phyloP scores from a whole-genome alignment of 2,797 vertebrate species.

The Chelmon rostratus region DNA sequence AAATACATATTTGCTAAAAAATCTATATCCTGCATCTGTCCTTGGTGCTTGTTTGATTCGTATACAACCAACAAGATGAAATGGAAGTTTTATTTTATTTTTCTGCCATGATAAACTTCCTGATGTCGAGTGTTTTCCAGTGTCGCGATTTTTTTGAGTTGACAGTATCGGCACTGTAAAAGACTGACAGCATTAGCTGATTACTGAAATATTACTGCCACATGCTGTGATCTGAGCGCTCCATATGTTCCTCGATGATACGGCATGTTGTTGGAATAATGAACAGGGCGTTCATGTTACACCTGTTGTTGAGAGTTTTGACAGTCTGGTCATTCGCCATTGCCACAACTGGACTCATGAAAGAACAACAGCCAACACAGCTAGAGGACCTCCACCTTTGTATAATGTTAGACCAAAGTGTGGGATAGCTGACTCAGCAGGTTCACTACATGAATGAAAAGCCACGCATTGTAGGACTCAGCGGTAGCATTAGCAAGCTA shows the following conservation, averaged over 20 bases:
- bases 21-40: background rate
- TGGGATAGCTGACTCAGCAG: background rate
- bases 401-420: background rate
- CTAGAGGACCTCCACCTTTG: background rate
- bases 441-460: background rate
- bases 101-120: too few species aligned
- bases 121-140: too few species aligned
- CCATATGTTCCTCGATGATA: background rate
- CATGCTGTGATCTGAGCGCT: background rate
- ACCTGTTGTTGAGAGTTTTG: background rate
- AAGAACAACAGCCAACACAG: background rate
- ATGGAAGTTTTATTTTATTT: background rate
- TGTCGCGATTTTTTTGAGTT: background rate
- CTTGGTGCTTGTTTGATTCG: background rate
- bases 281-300: background rate
- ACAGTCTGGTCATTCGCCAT: background rate
- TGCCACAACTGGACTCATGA: background rate
- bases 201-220: background rate
- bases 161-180: background rate
- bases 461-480: background rate
- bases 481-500: background rate
- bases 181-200: background rate
- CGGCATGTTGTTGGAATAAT: background rate
- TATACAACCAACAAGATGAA: background rate
- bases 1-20: background rate